A percentile compares a stretch with the other conserved stretches of the same genome.
These are phyloP conservation scores for Bucorvus abyssinicus DNA, from an alignment of 2,797 vertebrate species.

Conservation along the genomic window DNA sequence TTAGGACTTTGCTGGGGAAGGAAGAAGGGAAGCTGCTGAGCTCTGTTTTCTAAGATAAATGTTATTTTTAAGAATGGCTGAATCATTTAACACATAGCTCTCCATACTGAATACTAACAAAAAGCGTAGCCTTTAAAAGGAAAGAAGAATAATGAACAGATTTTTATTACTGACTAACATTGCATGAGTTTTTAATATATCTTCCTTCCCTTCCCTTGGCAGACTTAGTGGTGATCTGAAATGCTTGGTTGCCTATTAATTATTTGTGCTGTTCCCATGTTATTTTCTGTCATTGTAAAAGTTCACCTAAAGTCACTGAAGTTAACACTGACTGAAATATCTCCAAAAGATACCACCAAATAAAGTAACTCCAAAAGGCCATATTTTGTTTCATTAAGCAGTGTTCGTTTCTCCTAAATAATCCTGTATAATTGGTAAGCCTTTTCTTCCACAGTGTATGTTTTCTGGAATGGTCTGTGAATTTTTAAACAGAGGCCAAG, in stretches of 20 bases:
- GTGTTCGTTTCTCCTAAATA: slow-evolving; percentile 2
- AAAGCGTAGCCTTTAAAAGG: slow-evolving; percentile 8
- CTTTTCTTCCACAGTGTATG: not conserved
- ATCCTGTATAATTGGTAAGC: not conserved
- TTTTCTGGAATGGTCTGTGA: slow-evolving; percentile 15
- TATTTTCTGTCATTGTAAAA: slow-evolving; percentile 37
- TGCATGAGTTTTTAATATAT: slow-evolving; percentile 5
- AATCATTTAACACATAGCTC: slow-evolving; percentile 6
- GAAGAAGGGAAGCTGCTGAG: not conserved
- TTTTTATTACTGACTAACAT: slow-evolving; percentile 21
- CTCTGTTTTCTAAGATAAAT: slow-evolving; percentile 15
- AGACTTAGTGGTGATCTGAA: slow-evolving; percentile 15
- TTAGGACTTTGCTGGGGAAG: not conserved
- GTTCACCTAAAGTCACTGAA: slow-evolving; percentile 23
- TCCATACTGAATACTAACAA: not conserved
- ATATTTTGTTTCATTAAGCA: slow-evolving; percentile 28
- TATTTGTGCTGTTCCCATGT: slow-evolving; percentile 42
- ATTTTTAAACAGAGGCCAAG: slow-evolving; percentile 1
- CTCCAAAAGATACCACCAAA: not conserved
- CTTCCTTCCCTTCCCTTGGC: slow-evolving; percentile 3
- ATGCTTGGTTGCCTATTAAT: slow-evolving; percentile 54
- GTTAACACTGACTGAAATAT: not conserved
- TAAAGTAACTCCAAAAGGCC: not conserved
- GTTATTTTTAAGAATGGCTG: slow-evolving; percentile 7
- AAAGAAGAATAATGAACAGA: slow-evolving; percentile 6